Evolutionary conservation across 2,888 invertebrate genomes (phyloP).

Genomic region (Drosophila recens): DNA sequence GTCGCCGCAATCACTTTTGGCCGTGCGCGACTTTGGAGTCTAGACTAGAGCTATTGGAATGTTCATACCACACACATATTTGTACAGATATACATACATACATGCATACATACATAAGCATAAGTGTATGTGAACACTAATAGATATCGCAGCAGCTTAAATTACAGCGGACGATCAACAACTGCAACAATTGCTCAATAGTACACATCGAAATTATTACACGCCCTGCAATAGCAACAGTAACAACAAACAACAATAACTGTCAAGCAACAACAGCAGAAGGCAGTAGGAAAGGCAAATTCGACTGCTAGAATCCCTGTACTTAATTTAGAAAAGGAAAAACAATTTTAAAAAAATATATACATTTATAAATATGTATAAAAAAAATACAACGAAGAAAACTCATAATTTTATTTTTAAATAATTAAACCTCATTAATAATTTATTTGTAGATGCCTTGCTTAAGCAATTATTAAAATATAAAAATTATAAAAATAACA

Average conservation of each 20-base stretch:
- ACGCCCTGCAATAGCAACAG: constrained; percentile 48
- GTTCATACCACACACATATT: constrained; percentile 19
- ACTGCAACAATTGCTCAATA: constrained; percentile 59
- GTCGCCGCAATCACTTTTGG: constrained; percentile 75
- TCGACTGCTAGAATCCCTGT: background rate
- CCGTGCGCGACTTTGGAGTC: constrained; percentile 55
- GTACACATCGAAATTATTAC: constrained; percentile 23
- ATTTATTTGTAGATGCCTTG: too few species aligned
- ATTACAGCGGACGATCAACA: constrained; percentile 47
- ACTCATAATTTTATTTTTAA: too few species aligned
- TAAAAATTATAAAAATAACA: too few species aligned
- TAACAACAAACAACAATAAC: constrained; percentile 34
- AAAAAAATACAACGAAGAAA: too few species aligned
- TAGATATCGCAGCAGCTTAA: constrained; percentile 31
- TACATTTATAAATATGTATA: too few species aligned
- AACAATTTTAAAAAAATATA: too few species aligned
- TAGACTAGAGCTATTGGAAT: constrained; percentile 65
- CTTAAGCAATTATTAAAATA: too few species aligned
- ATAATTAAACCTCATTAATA: too few species aligned
- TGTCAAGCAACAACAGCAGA: constrained; percentile 16
- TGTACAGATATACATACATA: constrained; percentile 10
- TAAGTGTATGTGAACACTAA: constrained; percentile 1
- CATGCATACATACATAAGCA: constrained; percentile 13
- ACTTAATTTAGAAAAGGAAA: too few species aligned
- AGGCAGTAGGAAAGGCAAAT: background rate